Evolutionary conservation across 2,888 invertebrate species (phyloP).

Genomic region (Archips xylosteana): DNA sequence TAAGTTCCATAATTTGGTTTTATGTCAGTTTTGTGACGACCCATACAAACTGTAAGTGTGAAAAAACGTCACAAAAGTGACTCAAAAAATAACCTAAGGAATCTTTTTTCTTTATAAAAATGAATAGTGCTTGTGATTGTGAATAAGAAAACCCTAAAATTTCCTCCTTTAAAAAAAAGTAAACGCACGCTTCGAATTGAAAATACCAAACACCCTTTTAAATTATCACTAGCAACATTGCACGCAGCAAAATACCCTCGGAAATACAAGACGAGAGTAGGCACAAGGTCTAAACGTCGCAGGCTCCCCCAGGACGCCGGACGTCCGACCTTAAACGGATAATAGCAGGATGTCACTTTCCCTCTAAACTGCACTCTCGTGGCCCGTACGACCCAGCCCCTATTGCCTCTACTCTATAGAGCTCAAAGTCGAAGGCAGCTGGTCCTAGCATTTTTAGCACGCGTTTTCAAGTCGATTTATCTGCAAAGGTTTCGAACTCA

Average conservation of each 20-base stretch:
- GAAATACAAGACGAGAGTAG: conserved; percentile 9
- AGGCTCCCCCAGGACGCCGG: conserved; percentile 18
- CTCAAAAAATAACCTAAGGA: too few species aligned
- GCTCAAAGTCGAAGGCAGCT: not conserved
- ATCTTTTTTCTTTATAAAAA: too few species aligned
- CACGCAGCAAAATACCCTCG: not conserved
- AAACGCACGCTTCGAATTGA: too few species aligned
- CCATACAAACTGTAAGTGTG: too few species aligned
- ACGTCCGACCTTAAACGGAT: conserved; percentile 34
- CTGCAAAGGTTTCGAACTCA: not conserved
- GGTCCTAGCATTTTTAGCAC: not conserved
- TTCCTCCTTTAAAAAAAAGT: too few species aligned
- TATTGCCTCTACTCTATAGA: not conserved
- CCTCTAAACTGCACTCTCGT: conserved; percentile 24
- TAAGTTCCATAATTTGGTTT: too few species aligned
- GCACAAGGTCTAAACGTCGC: conserved; percentile 14
- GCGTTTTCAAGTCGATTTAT: conserved; percentile 3
- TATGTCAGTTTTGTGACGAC: too few species aligned
- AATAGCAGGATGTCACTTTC: conserved; percentile 26
- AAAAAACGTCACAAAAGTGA: too few species aligned
- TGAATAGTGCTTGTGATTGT: too few species aligned
- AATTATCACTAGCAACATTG: not conserved
- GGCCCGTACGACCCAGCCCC: not conserved
- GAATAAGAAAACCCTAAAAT: too few species aligned
- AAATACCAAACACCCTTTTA: too few species aligned